Evolutionary conservation across 2,113 vertebrate species (phyloP).

Genomic region (Oreochromis spilurus): DNA sequence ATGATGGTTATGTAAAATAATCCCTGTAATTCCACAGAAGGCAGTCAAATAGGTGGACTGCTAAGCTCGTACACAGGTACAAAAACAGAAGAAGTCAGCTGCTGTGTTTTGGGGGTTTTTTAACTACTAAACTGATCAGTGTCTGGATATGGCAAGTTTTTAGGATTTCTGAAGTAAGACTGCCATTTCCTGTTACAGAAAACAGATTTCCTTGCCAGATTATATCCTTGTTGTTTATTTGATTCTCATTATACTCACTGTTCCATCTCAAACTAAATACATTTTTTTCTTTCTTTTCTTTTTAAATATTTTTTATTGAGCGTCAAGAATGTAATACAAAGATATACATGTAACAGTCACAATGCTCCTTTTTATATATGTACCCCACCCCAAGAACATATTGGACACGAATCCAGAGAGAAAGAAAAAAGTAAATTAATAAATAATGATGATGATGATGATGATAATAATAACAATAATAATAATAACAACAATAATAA

Average conservation of each 20-base stretch:
- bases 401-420: too few relatives aligned
- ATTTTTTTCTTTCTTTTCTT: rapidly evolving
- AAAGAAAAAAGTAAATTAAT: too few relatives aligned
- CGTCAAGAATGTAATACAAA: too few relatives aligned
- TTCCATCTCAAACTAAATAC: background rate
- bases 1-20: too few relatives aligned
- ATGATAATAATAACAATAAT: too few relatives aligned
- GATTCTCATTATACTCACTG: background rate
- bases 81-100: background rate
- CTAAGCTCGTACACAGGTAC: background rate
- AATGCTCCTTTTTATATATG: too few relatives aligned
- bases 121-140: background rate
- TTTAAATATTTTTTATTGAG: too few relatives aligned
- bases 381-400: too few relatives aligned
- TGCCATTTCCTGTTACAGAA: background rate
- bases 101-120: rapidly evolving
- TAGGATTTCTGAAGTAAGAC: background rate
- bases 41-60: background rate
- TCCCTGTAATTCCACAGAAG: too few relatives aligned
- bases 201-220: rapidly evolving
- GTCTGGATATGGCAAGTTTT: background rate
- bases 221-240: background rate
- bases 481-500: too few relatives aligned
- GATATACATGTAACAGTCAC: too few relatives aligned
- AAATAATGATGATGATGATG: too few relatives aligned